phyloP scores from a whole-genome alignment of 1,140 invertebrate species.

The Apis cerana region DNA sequence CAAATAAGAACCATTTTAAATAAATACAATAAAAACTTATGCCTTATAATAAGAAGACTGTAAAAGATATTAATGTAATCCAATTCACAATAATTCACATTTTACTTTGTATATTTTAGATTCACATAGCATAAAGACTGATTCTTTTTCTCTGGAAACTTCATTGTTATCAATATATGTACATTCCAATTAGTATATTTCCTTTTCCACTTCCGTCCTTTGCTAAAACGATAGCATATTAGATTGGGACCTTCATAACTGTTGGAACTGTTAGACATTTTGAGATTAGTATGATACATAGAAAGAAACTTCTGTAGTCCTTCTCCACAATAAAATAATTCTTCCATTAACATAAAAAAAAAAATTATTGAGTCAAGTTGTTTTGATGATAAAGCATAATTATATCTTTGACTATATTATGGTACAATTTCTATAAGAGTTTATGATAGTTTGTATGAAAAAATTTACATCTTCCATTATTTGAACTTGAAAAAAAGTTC shows the following conservation, averaged over 20 bases:
- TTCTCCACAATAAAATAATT: conserved; percentile 42
- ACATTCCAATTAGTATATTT: conserved; percentile 63
- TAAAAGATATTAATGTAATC: conserved; percentile 12
- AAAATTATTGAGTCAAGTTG: conserved; percentile 47
- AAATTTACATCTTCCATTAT: conserved; percentile 46
- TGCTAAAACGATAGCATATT: conserved; percentile 58
- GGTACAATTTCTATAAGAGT: conserved; percentile 53
- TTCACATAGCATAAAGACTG: conserved; percentile 38
- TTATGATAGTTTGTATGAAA: conserved; percentile 39
- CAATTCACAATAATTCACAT: conserved; percentile 6
- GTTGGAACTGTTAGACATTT: conserved; percentile 49
- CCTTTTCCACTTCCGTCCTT: conserved; percentile 66
- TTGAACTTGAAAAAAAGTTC: conserved; percentile 37
- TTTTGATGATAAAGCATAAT: conserved; percentile 54
- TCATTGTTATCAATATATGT: conserved; percentile 36
- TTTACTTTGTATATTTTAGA: conserved; percentile 20
- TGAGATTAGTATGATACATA: conserved; percentile 35
- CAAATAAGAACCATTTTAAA: conserved; percentile 2
- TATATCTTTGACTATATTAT: conserved; percentile 46
- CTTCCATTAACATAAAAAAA: conserved; percentile 36
- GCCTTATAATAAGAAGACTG: conserved; percentile 27
- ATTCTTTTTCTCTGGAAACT: conserved; percentile 56
- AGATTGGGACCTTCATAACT: conserved; percentile 55
- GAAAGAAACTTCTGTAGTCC: conserved; percentile 35
- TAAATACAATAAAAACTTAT: conserved; percentile 36